A percentile compares a stretch with the other conserved stretches of the same genome.
These are phyloP conservation scores for Lucilia cuprina DNA, from an alignment of 1,140 invertebrate genomes.

Conservation along the genomic window DNA sequence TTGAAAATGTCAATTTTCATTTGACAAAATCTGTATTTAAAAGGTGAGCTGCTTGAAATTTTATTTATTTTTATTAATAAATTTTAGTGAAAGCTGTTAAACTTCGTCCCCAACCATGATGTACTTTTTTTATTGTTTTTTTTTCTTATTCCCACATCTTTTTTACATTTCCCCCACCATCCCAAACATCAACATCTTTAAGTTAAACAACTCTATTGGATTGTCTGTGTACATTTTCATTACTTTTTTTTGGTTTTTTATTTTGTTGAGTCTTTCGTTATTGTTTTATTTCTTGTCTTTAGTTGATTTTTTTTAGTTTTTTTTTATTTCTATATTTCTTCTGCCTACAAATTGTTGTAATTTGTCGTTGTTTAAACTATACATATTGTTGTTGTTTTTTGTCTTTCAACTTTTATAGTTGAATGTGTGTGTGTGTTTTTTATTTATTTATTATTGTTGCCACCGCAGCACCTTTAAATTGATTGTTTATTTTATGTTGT, in stretches of 20 bases:
- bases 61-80: not conserved
- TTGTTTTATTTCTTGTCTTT: not conserved
- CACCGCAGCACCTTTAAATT: conserved; percentile 7
- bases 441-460: not conserved
- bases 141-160: not conserved
- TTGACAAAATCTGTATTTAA: not conserved
- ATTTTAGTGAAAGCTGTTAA: conserved; percentile 11
- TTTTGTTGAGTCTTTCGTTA: not conserved
- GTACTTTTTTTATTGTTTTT: not conserved
- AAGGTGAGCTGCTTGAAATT: not conserved
- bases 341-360: not conserved
- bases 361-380: not conserved
- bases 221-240: conserved; percentile 9
- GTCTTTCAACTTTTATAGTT: not conserved
- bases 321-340: not conserved
- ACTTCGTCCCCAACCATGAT: not conserved
- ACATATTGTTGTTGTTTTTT: not conserved
- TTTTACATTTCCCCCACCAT: not conserved
- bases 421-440: not conserved
- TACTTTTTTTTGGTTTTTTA: not conserved
- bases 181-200: not conserved
- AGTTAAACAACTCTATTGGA: not conserved
- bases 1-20: not conserved
- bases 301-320: not conserved
- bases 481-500: not conserved